Evolutionary conservation across 2,888 invertebrate genomes (phyloP).

Genomic region (Dynastes grantii): DNA sequence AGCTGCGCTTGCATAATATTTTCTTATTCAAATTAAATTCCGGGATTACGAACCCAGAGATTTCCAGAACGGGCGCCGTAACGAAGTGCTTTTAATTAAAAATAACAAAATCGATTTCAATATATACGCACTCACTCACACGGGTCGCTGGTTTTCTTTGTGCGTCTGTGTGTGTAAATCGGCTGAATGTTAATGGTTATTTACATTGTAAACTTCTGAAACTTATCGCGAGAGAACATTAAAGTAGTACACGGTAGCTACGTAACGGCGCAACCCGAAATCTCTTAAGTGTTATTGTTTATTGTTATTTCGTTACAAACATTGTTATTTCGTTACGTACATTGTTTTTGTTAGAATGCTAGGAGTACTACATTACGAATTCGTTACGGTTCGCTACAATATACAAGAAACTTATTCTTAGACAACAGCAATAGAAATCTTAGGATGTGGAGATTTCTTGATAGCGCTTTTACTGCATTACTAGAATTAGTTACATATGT

Average conservation of each 20-base stretch:
- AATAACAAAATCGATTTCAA: conserved; percentile 36
- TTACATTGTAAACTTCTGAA: conserved; percentile 22
- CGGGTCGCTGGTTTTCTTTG: background rate
- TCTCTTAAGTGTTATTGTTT: conserved; percentile 19
- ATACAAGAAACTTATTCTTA: too few species aligned
- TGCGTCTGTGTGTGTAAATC: conserved; percentile 3
- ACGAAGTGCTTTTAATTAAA: conserved; percentile 32
- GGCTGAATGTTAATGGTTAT: conserved; percentile 11
- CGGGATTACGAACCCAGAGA: conserved; percentile 29
- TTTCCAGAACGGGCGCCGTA: conserved; percentile 10
- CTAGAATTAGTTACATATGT: too few species aligned
- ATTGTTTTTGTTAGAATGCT: background rate
- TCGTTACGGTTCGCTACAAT: background rate
- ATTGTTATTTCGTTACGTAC: background rate
- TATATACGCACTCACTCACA: conserved; percentile 7
- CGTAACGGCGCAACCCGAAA: conserved; percentile 2
- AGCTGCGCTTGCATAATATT: conserved; percentile 23
- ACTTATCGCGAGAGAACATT: conserved; percentile 4
- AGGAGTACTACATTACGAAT: background rate
- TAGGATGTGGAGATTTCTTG: too few species aligned
- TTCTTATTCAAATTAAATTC: conserved; percentile 38
- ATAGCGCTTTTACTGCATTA: too few species aligned
- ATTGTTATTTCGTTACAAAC: conserved; percentile 1
- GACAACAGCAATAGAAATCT: too few species aligned
- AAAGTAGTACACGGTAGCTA: background rate